phyloP scores from a whole-genome alignment of 2,113 vertebrate genomes.

The Platanista minor region DNA sequence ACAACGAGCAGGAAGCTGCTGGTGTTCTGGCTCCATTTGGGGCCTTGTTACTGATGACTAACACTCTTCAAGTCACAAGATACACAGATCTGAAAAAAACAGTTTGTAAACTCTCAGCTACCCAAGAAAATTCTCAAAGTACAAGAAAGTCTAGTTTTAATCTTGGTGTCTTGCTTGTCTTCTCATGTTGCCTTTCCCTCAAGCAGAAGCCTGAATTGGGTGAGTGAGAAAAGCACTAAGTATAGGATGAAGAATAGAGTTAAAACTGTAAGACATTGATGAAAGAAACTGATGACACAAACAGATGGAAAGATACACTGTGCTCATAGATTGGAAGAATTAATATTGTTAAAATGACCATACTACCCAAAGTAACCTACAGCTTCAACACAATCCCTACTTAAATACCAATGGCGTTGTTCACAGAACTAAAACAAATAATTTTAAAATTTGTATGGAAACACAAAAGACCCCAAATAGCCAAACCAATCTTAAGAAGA shows the following conservation, averaged over 20 bases:
- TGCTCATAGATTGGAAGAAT: accelerated
- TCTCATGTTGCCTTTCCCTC: background rate
- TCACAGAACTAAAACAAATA: background rate
- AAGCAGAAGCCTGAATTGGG: background rate
- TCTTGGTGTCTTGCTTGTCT: background rate
- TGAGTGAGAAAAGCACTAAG: background rate
- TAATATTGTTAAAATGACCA: background rate
- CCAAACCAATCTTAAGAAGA: background rate
- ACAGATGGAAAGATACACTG: background rate
- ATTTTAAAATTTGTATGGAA: background rate
- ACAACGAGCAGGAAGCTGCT: background rate
- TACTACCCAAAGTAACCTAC: background rate
- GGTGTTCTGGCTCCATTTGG: accelerated
- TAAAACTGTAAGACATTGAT: accelerated
- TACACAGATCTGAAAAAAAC: background rate
- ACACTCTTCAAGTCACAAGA: background rate
- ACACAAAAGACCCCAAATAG: background rate
- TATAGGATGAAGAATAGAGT: background rate
- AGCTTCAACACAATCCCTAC: accelerated
- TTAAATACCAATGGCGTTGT: background rate
- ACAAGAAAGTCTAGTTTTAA: background rate
- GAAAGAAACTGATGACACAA: background rate
- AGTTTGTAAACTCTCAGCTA: background rate
- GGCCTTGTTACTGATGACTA: background rate
- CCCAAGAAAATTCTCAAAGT: background rate